These are phyloP conservation scores for Scomberomorus guttatus DNA, from an alignment of 2,797 vertebrate species.

Conservation along the genomic window DNA sequence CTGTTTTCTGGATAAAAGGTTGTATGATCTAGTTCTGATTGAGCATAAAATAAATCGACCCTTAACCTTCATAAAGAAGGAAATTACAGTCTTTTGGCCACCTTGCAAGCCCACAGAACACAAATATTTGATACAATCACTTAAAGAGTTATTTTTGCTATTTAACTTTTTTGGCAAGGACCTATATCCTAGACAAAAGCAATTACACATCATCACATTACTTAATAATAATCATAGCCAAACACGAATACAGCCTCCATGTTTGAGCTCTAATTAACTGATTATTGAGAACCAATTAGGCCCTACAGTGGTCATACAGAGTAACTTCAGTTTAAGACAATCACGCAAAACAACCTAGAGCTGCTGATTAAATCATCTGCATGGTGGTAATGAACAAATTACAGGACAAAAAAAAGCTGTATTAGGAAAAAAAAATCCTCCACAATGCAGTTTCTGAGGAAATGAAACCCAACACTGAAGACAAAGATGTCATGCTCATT, in stretches of 20 bases:
- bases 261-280: slow-evolving; percentile 10
- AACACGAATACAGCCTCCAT: neutral
- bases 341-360: neutral
- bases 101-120: neutral
- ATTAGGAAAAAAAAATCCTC: neutral
- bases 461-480: neutral
- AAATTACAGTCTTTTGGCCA: too few relatives aligned
- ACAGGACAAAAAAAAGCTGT: neutral
- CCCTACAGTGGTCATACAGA: neutral
- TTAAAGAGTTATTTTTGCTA: too few relatives aligned
- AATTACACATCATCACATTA: neutral
- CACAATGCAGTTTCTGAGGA: neutral
- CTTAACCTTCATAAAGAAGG: too few relatives aligned
- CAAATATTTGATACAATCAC: too few relatives aligned
- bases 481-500: neutral
- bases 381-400: neutral
- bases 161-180: too few relatives aligned
- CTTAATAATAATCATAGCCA: neutral
- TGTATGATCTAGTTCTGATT: too few relatives aligned
- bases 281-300: slow-evolving; percentile 20
- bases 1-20: too few relatives aligned
- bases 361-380: slow-evolving; percentile 5
- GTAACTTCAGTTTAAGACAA: neutral
- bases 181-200: neutral
- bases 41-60: too few relatives aligned